phyloP scores from a whole-genome alignment of 1,140 invertebrate genomes.

The Mizuhopecten yessoensis region DNA sequence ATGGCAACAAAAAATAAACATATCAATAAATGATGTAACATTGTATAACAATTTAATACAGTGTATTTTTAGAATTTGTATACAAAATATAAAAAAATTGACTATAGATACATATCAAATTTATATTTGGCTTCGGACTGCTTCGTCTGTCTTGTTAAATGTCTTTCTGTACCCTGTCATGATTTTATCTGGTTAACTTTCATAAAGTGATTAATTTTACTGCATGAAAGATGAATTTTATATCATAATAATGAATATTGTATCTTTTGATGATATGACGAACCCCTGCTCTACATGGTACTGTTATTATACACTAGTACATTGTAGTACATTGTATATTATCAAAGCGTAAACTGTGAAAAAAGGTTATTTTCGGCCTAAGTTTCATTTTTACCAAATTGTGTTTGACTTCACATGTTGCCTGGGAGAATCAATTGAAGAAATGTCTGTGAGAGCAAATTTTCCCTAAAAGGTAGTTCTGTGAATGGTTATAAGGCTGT shows the following conservation, averaged over 20 bases:
- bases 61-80: constrained; percentile 37
- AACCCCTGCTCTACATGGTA: too few relatives aligned
- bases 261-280: too few relatives aligned
- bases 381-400: background rate
- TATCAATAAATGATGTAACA: constrained; percentile 17
- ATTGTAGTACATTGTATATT: too few relatives aligned
- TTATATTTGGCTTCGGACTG: background rate
- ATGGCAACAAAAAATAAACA: background rate
- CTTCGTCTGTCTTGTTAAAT: background rate
- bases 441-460: background rate
- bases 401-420: background rate
- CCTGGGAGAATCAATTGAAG: background rate
- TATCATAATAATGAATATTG: too few relatives aligned
- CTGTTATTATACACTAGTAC: too few relatives aligned
- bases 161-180: background rate
- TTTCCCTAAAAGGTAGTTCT: too few relatives aligned
- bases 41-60: background rate
- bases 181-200: background rate
- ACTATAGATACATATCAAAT: background rate
- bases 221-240: too few relatives aligned
- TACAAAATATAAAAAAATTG: background rate
- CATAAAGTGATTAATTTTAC: too few relatives aligned
- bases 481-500: too few relatives aligned
- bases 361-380: background rate
- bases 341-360: background rate